Evolutionary conservation across 2,113 vertebrate species (phyloP), one percentile per base, ranked within the genome.

Genomic region (Ploceus nigricollis): DNA sequence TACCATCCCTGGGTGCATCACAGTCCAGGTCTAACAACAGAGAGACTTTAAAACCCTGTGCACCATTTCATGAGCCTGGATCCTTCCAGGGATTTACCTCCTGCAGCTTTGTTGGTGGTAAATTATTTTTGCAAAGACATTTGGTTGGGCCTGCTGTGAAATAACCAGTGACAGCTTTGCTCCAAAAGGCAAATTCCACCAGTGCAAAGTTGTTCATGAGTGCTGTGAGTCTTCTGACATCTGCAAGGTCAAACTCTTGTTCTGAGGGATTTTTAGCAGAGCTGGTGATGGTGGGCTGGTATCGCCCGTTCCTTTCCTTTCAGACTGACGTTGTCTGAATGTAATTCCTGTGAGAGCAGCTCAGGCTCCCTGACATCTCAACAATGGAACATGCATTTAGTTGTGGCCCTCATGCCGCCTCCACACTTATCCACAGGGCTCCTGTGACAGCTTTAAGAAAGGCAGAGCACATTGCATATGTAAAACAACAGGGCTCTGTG

Each of bases 321-420:
- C 78, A 93, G 65, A 70, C 54, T 91, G 89, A 88, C 2, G 13
- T n/a, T 91, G 76, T 89, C 85, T 88, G 82, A 88, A 85, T 85
- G 89, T 7, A 87, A 30, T 73, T 83, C 79, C 78, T 79, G 42
- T 73, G 79, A 63, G 93, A 96, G 78, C 83, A 79, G 28, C 91
- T 95, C 93, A 69, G 85, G 68, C 96, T 97, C 61, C 76, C 90
- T 96, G 96, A 96, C 96, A 93, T 57, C 78, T 94, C 35, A 96
- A 95, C 96, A 97, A 96, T 93, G 94, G 76, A 96, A 93, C 87
- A 1, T 87, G 85, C 90, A 95, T 94, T 96, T 96, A 95, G 94
- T 84, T 94, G 90, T 95, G 89, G 93, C 77, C 94, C 61, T 95
- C 85, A 33, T 3, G 76, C 91, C 85, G 85, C 95, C 96, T 94